Percentiles rank a stretch among this genome's conserved stretches.
These are phyloP conservation scores for Gymnocheta viridis DNA, from an alignment of 2,888 invertebrate genomes.

Conservation along the genomic window DNA sequence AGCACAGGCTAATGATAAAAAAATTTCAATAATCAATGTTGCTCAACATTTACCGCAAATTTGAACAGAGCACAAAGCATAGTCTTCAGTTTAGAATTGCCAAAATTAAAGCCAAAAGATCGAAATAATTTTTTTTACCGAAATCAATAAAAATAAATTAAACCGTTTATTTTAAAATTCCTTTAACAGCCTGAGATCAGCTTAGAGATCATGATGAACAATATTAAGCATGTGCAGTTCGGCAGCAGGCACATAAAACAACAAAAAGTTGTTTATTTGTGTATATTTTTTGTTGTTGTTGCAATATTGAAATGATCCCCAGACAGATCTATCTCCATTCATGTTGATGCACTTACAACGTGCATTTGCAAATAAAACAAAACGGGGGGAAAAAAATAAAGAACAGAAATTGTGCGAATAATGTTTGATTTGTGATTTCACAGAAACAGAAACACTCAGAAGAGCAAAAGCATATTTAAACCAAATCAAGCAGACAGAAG, in stretches of 20 bases:
- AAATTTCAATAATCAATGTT: too few species aligned
- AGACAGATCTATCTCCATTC: constrained; percentile 53
- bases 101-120: too few species aligned
- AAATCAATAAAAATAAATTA: too few species aligned
- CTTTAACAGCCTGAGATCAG: constrained; percentile 26
- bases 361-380: constrained; percentile 15
- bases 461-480: constrained; percentile 42
- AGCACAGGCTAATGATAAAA: too few species aligned
- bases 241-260: constrained; percentile 58
- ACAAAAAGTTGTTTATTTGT: background rate
- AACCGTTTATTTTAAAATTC: background rate
- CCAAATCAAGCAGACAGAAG: constrained; percentile 10
- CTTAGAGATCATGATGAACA: constrained; percentile 67
- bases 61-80: too few species aligned
- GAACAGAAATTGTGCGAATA: constrained; percentile 74
- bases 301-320: constrained; percentile 56
- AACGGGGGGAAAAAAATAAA: background rate
- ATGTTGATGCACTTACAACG: constrained; percentile 47
- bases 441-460: constrained; percentile 66
- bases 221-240: constrained; percentile 64
- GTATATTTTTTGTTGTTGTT: background rate
- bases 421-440: constrained; percentile 81
- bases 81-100: too few species aligned
- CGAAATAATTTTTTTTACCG: too few species aligned
- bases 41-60: too few species aligned